phyloP scores from a whole-genome alignment of 2,113 vertebrate genomes.

The Trinectes maculatus region DNA sequence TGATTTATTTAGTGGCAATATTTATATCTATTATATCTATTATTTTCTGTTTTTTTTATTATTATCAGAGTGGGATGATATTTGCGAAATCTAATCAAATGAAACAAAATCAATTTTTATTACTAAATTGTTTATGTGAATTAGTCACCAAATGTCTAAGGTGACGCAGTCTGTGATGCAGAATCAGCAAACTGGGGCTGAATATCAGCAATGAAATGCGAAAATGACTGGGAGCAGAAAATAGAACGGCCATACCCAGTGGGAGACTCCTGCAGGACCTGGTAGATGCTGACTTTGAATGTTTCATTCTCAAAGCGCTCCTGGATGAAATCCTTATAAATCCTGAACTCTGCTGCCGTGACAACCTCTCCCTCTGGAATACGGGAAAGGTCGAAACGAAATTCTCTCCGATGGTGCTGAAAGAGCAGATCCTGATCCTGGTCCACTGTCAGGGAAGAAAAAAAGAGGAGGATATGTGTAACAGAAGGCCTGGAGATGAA shows the following conservation, averaged over 20 bases:
- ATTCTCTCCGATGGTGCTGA: conserved; percentile 87
- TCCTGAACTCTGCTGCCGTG: conserved; percentile 93
- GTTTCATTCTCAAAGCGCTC: conserved; percentile 90
- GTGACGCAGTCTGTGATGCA: too few species aligned
- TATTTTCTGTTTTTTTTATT: too few species aligned
- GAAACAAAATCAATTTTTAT: too few species aligned
- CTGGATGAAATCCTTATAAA: conserved; percentile 91
- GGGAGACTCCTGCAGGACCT: conserved; percentile 87
- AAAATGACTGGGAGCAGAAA: neutral
- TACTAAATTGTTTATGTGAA: too few species aligned
- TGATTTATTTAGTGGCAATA: too few species aligned
- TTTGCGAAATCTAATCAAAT: too few species aligned
- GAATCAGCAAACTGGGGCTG: neutral
- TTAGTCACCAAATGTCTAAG: rapidly evolving
- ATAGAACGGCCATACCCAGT: conserved; percentile 82
- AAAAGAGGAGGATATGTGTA: neutral
- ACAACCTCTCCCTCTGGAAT: conserved; percentile 93
- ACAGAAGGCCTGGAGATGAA: neutral
- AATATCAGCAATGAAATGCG: neutral
- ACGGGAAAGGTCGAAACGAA: conserved; percentile 92
- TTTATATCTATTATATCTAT: too few species aligned
- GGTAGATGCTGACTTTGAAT: conserved; percentile 90
- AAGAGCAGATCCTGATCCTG: conserved; percentile 86
- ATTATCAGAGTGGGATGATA: too few species aligned
- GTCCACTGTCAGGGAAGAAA: conserved; percentile 80